Percentiles rank a stretch among this genome's conserved stretches.
These are phyloP conservation scores for Ailuropoda melanoleuca DNA, from an alignment of 2,113 vertebrate genomes.

Conservation along the genomic window DNA sequence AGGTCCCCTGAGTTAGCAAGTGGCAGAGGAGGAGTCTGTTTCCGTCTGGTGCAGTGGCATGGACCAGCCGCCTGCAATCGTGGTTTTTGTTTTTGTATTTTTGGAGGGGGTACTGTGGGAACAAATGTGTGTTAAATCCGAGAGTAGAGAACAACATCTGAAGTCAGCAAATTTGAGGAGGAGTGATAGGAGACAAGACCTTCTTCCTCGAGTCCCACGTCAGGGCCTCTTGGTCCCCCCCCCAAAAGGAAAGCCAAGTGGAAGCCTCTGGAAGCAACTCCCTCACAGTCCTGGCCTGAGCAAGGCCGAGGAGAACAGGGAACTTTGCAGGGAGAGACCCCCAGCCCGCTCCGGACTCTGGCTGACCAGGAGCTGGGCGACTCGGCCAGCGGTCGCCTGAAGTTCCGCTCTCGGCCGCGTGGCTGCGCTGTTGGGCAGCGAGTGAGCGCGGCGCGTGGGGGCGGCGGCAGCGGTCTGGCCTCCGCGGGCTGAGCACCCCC, in stretches of 20 bases:
- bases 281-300: background rate
- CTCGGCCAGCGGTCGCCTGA: background rate
- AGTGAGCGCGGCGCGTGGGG: slow-evolving; percentile 30
- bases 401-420: background rate
- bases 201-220: background rate
- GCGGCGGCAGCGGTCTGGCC: background rate
- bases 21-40: background rate
- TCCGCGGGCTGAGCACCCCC: background rate
- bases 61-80: background rate
- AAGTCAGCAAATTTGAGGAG: too few relatives aligned
- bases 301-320: background rate
- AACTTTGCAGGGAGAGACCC: background rate
- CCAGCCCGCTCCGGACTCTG: fast-evolving
- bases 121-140: fast-evolving
- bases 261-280: background rate
- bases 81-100: background rate
- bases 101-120: background rate
- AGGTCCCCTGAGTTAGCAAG: fast-evolving
- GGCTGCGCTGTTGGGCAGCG: slow-evolving; percentile 66
- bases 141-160: fast-evolving
- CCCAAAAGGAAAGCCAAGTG: background rate
- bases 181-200: too few relatives aligned
- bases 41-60: background rate
- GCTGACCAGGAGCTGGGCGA: background rate
- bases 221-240: background rate